Base-by-base conservation (phyloP, 2,888 invertebrate genomes). In the Lepeophtheirus nordmannii region DNA sequence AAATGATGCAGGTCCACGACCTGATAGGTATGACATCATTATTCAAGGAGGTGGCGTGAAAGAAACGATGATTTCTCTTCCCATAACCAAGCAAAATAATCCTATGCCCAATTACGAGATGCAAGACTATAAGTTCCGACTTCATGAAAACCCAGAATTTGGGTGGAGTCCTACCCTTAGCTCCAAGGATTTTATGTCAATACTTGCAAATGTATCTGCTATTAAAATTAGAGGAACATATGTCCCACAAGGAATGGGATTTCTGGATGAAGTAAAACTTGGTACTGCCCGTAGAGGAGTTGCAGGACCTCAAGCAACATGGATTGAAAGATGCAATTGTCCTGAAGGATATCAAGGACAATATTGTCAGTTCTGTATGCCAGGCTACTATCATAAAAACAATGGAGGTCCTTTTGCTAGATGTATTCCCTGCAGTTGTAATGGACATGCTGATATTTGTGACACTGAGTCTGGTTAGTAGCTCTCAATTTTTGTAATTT, bases 401-500 rank as follows among this genome's bases (percentile, higher is more conserved):
- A 84, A 85, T 70, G 92, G 94, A 0, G 96, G 96, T 1, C 88
- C 93, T 0, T 93, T 94, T 74, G 88, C 90, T 69, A 83, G 85
- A 1, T 98, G 98, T 74, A 87, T 96, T 41, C 90, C 91, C 10
- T 99, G 98, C 74, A 89, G 94, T 73, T 98, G 98, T 73, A 91
- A 98, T 73, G 86, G 87, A 0, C 98, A 98, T 74, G 92, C 97
- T 0, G 89, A 89, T 68, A 88, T 89, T 71, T 98, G 98, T 76
- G 96, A 98, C 72, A 85, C 90, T 0, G 91, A 93, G 73, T 89
- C 91, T 58, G 93, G 89, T 81, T 69, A 72, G 74, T 46, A 9
- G 1, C 58, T 23, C 12, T 30, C 30, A 7, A 30, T 30, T 30
- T 30, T 30, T 5, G 30, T 30, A 30, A 5, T 38, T 57, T 22